Conservation (phyloP, 1,140 invertebrate genomes). For the Hermatobates lingyangjiaoensis region DNA sequence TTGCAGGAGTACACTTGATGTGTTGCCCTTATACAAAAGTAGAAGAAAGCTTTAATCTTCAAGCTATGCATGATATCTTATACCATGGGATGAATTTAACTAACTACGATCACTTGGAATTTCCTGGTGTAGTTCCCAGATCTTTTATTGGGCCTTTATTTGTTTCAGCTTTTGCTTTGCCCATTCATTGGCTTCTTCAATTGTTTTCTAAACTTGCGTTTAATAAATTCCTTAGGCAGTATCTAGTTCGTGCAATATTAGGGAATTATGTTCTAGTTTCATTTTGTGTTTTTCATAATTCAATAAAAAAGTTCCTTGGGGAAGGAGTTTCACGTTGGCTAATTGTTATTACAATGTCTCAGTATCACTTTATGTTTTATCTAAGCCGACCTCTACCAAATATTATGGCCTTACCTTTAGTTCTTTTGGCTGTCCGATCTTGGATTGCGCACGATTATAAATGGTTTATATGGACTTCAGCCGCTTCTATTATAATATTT, state of each 20-base stretch:
- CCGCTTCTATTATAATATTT: slow-evolving; percentile 76
- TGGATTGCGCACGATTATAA: slow-evolving; percentile 63
- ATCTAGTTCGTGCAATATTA: slow-evolving; percentile 66
- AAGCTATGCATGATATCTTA: slow-evolving; percentile 93
- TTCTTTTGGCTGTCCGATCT: slow-evolving; percentile 62
- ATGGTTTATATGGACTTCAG: slow-evolving; percentile 66
- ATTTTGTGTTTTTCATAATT: slow-evolving; percentile 50
- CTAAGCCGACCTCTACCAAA: slow-evolving; percentile 86
- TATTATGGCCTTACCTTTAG: slow-evolving; percentile 85
- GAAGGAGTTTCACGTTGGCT: slow-evolving; percentile 59
- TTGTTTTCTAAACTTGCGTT: slow-evolving; percentile 32
- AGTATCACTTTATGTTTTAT: slow-evolving; percentile 98
- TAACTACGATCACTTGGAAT: slow-evolving; percentile 95
- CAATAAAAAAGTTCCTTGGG: slow-evolving; percentile 59
- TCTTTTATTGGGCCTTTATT: slow-evolving; percentile 87
- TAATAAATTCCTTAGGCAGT: slow-evolving; percentile 77
- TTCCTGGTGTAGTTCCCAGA: slow-evolving; percentile 93
- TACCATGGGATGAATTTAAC: slow-evolving; percentile 68
- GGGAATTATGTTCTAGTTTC: slow-evolving; percentile 51
- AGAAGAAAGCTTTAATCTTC: slow-evolving; percentile 97
- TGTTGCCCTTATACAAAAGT: slow-evolving; percentile 96
- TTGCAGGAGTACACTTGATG: slow-evolving; percentile 57
- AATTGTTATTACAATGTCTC: slow-evolving; percentile 63
- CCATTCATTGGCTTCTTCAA: slow-evolving; percentile 47
- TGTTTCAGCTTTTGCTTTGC: slow-evolving; percentile 57